Conservation (phyloP, 2,113 vertebrate genomes). For the Mormyrus iriodes region DNA sequence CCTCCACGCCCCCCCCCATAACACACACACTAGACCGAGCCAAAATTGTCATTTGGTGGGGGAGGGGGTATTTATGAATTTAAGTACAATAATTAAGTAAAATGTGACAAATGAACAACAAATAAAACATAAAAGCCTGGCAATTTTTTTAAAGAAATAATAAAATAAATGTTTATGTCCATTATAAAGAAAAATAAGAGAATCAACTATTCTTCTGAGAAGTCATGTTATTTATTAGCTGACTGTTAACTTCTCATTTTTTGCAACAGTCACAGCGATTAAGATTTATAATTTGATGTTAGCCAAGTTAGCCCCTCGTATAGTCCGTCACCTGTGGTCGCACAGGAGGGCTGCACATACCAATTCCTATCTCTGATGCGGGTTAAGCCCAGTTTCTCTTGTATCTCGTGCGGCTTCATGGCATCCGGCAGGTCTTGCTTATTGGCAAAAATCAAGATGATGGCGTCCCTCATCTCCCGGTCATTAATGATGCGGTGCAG, state of each 20-base stretch:
- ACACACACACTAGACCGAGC: not conserved
- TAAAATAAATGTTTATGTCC: conserved; percentile 33
- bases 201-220: conserved; percentile 50
- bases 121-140: conserved; percentile 39
- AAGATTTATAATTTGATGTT: conserved; percentile 98
- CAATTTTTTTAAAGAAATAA: conserved; percentile 45
- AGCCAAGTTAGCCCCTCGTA: conserved; percentile 98
- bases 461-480: conserved; percentile 97
- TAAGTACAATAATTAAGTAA: conserved; percentile 12
- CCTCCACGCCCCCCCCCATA: not conserved
- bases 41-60: not conserved
- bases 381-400: conserved; percentile 97
- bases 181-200: conserved; percentile 38
- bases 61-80: not conserved
- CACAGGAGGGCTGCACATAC: conserved; percentile 98
- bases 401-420: conserved; percentile 99
- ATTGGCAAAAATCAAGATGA: conserved; percentile 98
- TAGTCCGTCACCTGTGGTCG: conserved; percentile 91
- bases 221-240: conserved; percentile 49
- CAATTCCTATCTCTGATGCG: conserved; percentile 97
- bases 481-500: conserved; percentile 96
- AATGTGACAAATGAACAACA: conserved; percentile 26
- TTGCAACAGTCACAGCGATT: conserved; percentile 61
- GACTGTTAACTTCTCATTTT: conserved; percentile 32
- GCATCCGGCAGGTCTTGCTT: conserved; percentile 97